Evolutionary conservation across 2,113 vertebrate genomes (phyloP), one percentile per base, ranked within the genome.

Genomic region (Puffinus mauretanicus): DNA sequence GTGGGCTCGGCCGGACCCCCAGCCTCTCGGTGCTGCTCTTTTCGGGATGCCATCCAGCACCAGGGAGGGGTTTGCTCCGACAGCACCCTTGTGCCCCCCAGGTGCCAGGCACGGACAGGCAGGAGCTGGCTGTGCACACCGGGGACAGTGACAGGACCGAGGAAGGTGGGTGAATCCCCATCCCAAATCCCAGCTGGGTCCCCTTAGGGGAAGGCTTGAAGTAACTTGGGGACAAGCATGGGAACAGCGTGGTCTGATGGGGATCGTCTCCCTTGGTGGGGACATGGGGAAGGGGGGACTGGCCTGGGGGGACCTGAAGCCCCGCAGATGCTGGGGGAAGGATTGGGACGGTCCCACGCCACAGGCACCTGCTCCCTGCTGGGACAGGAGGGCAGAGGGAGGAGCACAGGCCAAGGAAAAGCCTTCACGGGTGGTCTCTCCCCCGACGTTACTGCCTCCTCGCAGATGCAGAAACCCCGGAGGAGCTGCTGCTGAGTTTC

Each of bases 81-180:
- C 27, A 69, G 34, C 8, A 2, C 27, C 47, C 51, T 51, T 90
- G 81, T 96, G 55, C 65, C 75, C 47, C 57, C 17, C 96, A 96
- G 93, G 97, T 82, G 70, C 93, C 82, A 34, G 54, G 82, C 36
- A 38, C 19, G 3, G 90, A 70, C 7, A 14, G 58, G 62, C 94
- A 88, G 81, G 93, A 80, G 65, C 75, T n/a, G 84, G 67, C 94
- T 62, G 40, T 60, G 73, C 29, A 10, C 36, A n/a, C 69, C 16
- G 19, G 62, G 58, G 95, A 86, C 94, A 96, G 95, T 19, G 98
- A 97, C 1, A 90, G 97, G 78, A 98, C 96, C 3, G 96, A 98
- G 8, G 98, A 98, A 97, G 99, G 99, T 99, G 97, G 57, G 97
- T 96, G 90, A 96, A 75, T 52, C 73, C 81, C 71, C 66, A 6